A percentile compares a stretch with the other conserved stretches of the same genome.
phyloP scores from a whole-genome alignment of 2,113 vertebrate genomes.

The Anguilla rostrata region DNA sequence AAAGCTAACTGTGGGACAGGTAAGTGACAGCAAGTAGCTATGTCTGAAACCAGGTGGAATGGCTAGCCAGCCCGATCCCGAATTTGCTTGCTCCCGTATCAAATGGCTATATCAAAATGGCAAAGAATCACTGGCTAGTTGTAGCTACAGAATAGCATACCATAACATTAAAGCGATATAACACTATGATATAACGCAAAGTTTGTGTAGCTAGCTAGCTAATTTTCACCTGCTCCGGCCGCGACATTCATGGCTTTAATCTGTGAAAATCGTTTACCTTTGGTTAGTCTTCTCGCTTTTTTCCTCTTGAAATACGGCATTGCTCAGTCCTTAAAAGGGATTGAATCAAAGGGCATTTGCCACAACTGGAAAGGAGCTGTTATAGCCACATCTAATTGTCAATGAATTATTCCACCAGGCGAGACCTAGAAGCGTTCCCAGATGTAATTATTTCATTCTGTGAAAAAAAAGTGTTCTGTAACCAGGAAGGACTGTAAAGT shows the following conservation, averaged over 20 bases:
- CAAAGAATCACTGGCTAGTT: neutral
- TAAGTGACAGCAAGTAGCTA: too few species aligned
- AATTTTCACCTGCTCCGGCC: slow-evolving; percentile 43
- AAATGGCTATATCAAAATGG: neutral
- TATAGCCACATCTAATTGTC: neutral
- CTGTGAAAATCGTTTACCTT: slow-evolving; percentile 32
- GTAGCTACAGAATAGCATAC: neutral
- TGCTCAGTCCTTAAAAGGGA: neutral
- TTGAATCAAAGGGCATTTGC: neutral
- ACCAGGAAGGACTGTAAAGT: slow-evolving; percentile 43
- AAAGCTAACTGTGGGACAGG: too few species aligned
- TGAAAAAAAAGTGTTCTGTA: slow-evolving; percentile 33
- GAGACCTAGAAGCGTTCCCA: neutral
- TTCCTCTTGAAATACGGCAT: slow-evolving; percentile 19
- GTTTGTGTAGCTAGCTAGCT: neutral
- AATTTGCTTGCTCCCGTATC: too few species aligned
- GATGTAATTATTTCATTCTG: slow-evolving; percentile 8
- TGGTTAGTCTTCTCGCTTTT: slow-evolving; percentile 29
- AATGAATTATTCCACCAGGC: neutral
- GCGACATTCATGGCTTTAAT: slow-evolving; percentile 43
- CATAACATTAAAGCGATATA: neutral
- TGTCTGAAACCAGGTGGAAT: too few species aligned
- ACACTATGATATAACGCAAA: neutral
- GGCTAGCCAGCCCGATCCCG: too few species aligned
- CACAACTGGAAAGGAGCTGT: neutral